Conservation (phyloP, 2,113 vertebrate species). For the Brachyhypopomus gauderio region DNA sequence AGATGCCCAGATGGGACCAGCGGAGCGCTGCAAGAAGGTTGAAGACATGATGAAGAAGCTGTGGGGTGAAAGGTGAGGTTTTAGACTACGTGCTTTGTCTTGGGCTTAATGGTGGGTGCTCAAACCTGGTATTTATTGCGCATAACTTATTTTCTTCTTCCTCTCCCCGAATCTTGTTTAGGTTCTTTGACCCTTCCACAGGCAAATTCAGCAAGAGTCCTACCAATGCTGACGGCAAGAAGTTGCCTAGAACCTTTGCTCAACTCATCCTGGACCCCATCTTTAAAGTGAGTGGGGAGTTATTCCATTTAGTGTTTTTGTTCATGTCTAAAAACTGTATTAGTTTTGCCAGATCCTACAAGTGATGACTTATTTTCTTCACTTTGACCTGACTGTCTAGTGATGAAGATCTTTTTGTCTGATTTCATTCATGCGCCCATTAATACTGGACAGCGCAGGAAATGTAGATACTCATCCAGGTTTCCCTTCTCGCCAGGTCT, state of each 20-base stretch:
- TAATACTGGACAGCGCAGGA: no score
- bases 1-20: slow-evolving; percentile 76
- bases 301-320: no score
- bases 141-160: background rate
- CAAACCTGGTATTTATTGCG: background rate
- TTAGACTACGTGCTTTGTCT: background rate
- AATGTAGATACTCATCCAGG: no score
- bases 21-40: slow-evolving; percentile 90
- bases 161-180: slow-evolving; percentile 46
- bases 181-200: slow-evolving; percentile 83
- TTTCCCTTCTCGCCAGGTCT: slow-evolving; percentile 74
- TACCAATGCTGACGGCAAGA: slow-evolving; percentile 79
- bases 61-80: slow-evolving; percentile 89
- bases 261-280: slow-evolving; percentile 94
- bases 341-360: slow-evolving; percentile 8
- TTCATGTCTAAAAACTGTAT: no score
- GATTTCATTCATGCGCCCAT: slow-evolving; percentile 58
- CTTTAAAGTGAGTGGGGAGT: slow-evolving; percentile 82
- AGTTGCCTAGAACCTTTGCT: slow-evolving; percentile 84
- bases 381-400: slow-evolving; percentile 83
- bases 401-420: slow-evolving; percentile 80
- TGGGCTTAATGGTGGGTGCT: background rate
- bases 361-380: slow-evolving; percentile 88
- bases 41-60: slow-evolving; percentile 99
- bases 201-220: slow-evolving; percentile 87